Conservation (phyloP, 92 coral and sea anemone genomes). For the Metridium senile region DNA sequence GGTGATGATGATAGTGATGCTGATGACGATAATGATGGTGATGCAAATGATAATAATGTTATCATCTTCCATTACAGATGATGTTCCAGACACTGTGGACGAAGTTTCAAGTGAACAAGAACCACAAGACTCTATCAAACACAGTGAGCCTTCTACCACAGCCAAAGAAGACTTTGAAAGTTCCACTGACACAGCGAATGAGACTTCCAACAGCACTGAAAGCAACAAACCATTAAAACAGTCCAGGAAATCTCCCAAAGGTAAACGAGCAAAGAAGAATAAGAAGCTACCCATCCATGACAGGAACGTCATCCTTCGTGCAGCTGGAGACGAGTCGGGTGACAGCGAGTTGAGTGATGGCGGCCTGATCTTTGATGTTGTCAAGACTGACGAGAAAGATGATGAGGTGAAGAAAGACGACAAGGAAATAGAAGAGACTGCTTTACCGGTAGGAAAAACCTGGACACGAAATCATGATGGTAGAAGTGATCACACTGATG, state of each 20-base stretch:
- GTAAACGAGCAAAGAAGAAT: conserved; percentile 38
- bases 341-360: conserved; percentile 73
- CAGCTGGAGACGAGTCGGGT: conserved; percentile 76
- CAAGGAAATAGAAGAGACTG: conserved; percentile 29
- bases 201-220: neutral
- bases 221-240: neutral
- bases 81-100: neutral
- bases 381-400: conserved; percentile 6
- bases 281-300: conserved; percentile 31
- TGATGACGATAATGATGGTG: neutral
- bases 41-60: too few species aligned
- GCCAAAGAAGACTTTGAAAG: neutral
- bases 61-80: neutral
- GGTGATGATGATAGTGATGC: neutral
- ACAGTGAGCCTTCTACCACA: neutral
- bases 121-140: neutral
- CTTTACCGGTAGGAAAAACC: conserved; percentile 45
- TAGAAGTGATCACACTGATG: neutral
- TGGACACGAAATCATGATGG: neutral
- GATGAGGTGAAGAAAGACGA: conserved; percentile 11
- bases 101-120: neutral
- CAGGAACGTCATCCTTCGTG: conserved; percentile 34
- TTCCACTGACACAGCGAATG: neutral
- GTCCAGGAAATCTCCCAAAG: neutral
- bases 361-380: conserved; percentile 30